Evolutionary conservation across 2,113 vertebrate genomes (phyloP).

Genomic region (Tupaia chinensis): DNA sequence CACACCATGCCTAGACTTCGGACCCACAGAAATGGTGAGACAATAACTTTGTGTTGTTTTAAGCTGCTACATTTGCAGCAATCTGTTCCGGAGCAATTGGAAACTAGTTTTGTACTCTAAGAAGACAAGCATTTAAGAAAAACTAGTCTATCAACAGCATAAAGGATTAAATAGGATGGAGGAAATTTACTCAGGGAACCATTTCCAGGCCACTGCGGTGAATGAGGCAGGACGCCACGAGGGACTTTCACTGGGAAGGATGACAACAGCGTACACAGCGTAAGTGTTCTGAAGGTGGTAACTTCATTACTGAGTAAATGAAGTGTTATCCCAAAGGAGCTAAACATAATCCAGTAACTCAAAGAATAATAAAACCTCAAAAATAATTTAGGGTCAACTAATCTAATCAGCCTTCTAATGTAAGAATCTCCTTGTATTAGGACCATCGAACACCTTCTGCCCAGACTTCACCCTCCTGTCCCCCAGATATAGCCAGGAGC

Average conservation of each 20-base stretch:
- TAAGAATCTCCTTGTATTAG: neutral
- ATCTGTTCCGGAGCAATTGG: neutral
- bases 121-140: neutral
- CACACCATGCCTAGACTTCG: neutral
- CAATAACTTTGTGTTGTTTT: neutral
- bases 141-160: neutral
- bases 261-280: accelerated
- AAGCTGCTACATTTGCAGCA: neutral
- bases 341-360: neutral
- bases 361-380: neutral
- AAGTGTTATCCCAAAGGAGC: neutral
- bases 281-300: neutral
- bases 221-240: too few species aligned
- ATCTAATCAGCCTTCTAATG: neutral
- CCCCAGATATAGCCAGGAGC: too few species aligned
- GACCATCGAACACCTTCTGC: too few species aligned
- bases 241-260: neutral
- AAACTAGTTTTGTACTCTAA: neutral
- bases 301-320: neutral
- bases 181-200: neutral
- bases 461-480: too few species aligned
- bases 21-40: neutral
- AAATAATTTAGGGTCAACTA: neutral
- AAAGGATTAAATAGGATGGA: neutral
- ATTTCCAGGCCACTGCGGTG: neutral